Evolutionary conservation across 2,113 vertebrate species (phyloP).

Genomic region (Pleuronectes platessa): DNA sequence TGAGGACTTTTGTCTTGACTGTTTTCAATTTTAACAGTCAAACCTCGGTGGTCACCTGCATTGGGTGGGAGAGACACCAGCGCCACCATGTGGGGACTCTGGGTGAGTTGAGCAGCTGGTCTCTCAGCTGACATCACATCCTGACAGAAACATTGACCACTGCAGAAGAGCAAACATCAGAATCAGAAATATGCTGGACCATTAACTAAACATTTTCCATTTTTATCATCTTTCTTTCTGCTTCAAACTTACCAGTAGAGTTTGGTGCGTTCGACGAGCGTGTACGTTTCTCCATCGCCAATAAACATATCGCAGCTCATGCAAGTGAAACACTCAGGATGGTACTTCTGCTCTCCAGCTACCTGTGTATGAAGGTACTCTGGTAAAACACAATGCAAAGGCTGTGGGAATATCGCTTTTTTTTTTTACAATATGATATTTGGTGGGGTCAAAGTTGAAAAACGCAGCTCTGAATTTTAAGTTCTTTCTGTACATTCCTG

Average conservation of each 20-base stretch:
- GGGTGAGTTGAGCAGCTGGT: constrained; percentile 73
- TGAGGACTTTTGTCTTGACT: constrained; percentile 83
- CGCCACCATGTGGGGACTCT: constrained; percentile 91
- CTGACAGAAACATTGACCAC: constrained; percentile 91
- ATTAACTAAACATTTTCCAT: neutral
- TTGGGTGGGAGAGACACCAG: constrained; percentile 92
- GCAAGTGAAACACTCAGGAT: constrained; percentile 96
- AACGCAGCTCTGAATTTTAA: neutral
- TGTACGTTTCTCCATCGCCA: constrained; percentile 94
- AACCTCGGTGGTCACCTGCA: constrained; percentile 82
- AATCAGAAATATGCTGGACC: neutral
- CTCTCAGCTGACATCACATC: constrained; percentile 80
- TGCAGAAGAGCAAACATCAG: constrained; percentile 52
- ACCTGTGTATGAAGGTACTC: constrained; percentile 79
- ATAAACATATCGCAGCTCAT: constrained; percentile 88
- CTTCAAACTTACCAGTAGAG: constrained; percentile 90
- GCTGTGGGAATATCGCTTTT: too few species aligned
- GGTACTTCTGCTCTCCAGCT: constrained; percentile 95
- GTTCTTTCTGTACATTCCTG: constrained; percentile 29
- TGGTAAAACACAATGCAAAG: neutral
- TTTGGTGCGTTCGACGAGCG: constrained; percentile 90
- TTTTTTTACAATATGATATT: neutral
- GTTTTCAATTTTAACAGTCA: constrained; percentile 86
- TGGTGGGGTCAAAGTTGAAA: too few species aligned
- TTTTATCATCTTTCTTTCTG: neutral